These are phyloP conservation scores for Drosophila subobscura DNA, from an alignment of 1,140 invertebrate genomes.

Conservation along the genomic window DNA sequence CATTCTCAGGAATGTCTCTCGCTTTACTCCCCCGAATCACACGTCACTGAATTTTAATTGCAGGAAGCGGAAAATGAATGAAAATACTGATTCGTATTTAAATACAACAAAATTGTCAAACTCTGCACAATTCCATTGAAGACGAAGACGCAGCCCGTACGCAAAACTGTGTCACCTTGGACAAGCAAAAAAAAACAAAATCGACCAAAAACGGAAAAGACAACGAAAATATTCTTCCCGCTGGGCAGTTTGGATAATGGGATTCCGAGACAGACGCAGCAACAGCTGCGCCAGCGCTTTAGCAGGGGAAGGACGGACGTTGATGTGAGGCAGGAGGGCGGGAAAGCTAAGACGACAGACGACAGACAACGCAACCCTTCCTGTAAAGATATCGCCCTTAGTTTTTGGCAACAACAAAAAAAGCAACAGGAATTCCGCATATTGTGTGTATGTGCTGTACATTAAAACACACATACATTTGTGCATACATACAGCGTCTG, in stretches of 20 bases:
- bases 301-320: conserved; percentile 9
- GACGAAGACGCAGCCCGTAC: conserved; percentile 6
- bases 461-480: conserved; percentile 26
- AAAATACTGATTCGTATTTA: conserved; percentile 57
- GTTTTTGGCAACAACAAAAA: conserved; percentile 58
- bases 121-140: conserved; percentile 58
- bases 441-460: conserved; percentile 18
- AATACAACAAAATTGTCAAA: conserved; percentile 40
- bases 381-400: conserved; percentile 35
- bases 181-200: conserved; percentile 15
- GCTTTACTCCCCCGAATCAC: not conserved
- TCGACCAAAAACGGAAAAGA: conserved; percentile 26
- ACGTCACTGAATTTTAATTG: conserved; percentile 62
- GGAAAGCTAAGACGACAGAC: conserved; percentile 45
- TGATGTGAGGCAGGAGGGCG: conserved; percentile 1
- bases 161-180: conserved; percentile 72
- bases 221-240: conserved; percentile 35
- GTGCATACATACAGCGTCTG: conserved; percentile 34
- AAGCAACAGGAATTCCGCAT: conserved; percentile 38
- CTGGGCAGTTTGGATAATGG: conserved; percentile 49
- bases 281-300: conserved; percentile 70
- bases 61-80: conserved; percentile 74
- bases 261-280: conserved; percentile 40
- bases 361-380: conserved; percentile 63
- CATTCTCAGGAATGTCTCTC: too few relatives aligned